Percentiles rank a stretch among this genome's conserved stretches.
phyloP scores from a whole-genome alignment of 2,797 vertebrate genomes.

The Oreochromis mossambicus region DNA sequence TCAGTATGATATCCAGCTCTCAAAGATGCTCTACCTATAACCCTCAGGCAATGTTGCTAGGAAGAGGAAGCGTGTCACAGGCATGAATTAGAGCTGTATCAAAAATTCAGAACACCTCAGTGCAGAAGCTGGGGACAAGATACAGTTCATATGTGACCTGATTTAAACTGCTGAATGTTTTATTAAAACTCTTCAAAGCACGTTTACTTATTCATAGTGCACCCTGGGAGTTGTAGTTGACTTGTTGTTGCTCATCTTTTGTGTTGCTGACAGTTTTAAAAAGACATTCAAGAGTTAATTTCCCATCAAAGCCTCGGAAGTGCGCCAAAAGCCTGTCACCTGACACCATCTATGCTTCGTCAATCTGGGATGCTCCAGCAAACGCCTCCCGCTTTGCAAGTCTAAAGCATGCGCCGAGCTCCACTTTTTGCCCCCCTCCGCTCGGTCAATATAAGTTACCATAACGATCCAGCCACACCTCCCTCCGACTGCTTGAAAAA shows the following conservation, averaged over 20 bases:
- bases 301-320: background rate
- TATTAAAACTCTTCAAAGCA: background rate
- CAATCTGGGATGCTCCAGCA: background rate
- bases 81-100: background rate
- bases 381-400: background rate
- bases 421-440: background rate
- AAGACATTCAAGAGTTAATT: background rate
- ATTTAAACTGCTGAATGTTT: background rate
- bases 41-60: background rate
- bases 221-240: background rate
- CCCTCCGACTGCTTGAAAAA: slow-evolving; percentile 18
- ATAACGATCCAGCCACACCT: slow-evolving; percentile 43
- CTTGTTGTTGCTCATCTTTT: background rate
- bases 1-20: background rate
- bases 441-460: slow-evolving; percentile 15
- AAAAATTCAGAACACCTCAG: background rate
- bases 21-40: background rate
- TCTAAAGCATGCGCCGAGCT: background rate
- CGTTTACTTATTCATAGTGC: background rate
- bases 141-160: accelerated
- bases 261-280: background rate
- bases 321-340: background rate
- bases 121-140: background rate
- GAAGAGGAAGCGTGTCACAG: background rate
- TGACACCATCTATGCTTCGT: background rate